Evolutionary conservation across 2,797 vertebrate genomes (phyloP), one percentile per base, ranked within the genome.

Genomic region (Spatula versicolor): DNA sequence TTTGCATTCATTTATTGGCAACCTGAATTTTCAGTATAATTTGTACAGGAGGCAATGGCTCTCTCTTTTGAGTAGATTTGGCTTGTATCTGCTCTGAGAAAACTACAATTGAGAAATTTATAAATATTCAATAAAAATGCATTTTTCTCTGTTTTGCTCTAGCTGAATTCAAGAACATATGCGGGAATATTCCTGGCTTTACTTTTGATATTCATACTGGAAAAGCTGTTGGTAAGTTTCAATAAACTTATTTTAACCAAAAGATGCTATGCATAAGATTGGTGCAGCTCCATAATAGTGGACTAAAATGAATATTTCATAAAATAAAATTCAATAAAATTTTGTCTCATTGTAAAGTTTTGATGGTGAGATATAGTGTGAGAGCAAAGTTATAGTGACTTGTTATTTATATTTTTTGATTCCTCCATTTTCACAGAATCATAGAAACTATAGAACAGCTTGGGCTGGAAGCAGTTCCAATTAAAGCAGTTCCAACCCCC

Each of bases 171-270:
- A 98, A 97, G 88, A 95, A 95, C 64, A 97, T 99, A 35, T 99
- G 98, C 80, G 98, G 98, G 80, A 98, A 98, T 95, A 98, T 98
- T 88, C 98, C 98, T 90, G 98, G 98, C 55, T 99, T 98, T 95
- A 98, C 98, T 78, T 98, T 99, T 94, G 98, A 98, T 87, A 98
- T 98, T 87, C 98, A 98, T 92, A 98, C 98, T 26, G 98, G 98
- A 86, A 98, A 98, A 96, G 98, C 98, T 93, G 98, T 98, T 77
- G 98, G 98, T 99, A 96, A 98, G 98, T 96, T 94, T 93, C 72
- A 67, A 9, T 54, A 48, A 43, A 52, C 28, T 68, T 73, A 50
- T 17, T 83, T 85, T 79, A 60, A 39, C 13, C 3, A 73, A 31
- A 68, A 59, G 7, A 14, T 22, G 6, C 35, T 87, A 80, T 59